Evolutionary conservation across 2,113 vertebrate genomes (phyloP), one percentile per base, ranked within the genome.

Genomic region (Myiagra hebetior): DNA sequence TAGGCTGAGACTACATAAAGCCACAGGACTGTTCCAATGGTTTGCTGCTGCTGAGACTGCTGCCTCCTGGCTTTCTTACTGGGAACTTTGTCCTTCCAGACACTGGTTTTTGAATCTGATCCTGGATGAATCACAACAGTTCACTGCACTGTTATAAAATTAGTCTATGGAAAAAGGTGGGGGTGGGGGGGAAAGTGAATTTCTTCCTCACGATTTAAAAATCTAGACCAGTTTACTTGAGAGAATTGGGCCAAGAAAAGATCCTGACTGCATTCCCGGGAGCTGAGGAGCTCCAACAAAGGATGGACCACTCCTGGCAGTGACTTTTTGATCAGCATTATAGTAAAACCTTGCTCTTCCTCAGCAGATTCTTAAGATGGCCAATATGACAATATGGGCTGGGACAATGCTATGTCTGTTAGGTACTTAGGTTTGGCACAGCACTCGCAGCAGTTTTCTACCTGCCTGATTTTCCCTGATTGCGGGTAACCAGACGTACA

Each of bases 141-240:
- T 94, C 30, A 41, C 50, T 65, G 15, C 37, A 30, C 31, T 67
- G 21, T 37, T 83, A 69, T 23, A 73, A 95, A 85, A 85, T 21
- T 30, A 64, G 57, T 14, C 13, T 44, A 4, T 5, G 12, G 49
- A 14, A 59, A 63, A 49, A 39, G 37, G 4, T 1, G 2, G 2
- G 37, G 3, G 1, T 1, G 2, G 6, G 3, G 0, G 0, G 0
- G 1, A 5, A 31, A 35, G 15, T 27, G 2, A 56, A 39, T 72
- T 74, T 33, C 28, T 76, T 89, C 76, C 13, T 72, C 12, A 49
- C 0, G 1, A 47, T 79, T 49, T 59, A 60, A 59, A 23, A 37
- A 6, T 47, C n/a, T 65, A 55, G 18, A 83, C 10, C 7, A 20
- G 10, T 0, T 91, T 69, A 33, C 17, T 60, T 69, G 27, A 62